Conservation (phyloP, 2,797 vertebrate genomes). For the Enteromius thamalakanensis region DNA sequence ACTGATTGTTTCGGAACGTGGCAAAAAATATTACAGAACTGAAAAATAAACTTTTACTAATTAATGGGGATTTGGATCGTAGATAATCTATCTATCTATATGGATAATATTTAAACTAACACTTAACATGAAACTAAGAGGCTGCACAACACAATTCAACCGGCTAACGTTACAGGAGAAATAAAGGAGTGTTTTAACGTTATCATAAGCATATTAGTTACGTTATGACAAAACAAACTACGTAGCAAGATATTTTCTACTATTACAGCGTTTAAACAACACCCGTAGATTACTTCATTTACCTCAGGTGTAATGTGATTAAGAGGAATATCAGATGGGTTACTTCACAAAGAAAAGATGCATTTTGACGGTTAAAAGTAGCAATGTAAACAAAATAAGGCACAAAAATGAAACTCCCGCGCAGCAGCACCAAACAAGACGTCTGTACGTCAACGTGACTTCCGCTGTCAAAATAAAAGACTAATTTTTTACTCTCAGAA, state of each 20-base stretch:
- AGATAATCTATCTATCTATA: no score
- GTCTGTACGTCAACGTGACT: neutral
- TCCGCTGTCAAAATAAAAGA: constrained; percentile 36
- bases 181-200: neutral
- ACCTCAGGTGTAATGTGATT: neutral
- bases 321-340: neutral
- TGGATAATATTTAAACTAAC: neutral
- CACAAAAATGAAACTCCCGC: constrained; percentile 34
- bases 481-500: neutral
- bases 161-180: neutral
- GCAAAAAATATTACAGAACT: neutral
- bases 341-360: neutral
- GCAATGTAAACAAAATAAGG: constrained; percentile 5
- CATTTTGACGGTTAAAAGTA: neutral
- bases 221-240: neutral
- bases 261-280: neutral
- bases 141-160: neutral
- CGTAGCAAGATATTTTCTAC: neutral
- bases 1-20: neutral
- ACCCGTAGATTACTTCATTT: neutral
- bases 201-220: neutral
- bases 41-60: neutral
- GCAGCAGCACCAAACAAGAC: neutral
- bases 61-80: neutral
- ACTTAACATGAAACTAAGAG: neutral